Percentiles rank a stretch among this genome's conserved stretches.
Evolutionary conservation across 2,888 invertebrate genomes (phyloP).

Genomic region (Mongoloraphidia duomilia): DNA sequence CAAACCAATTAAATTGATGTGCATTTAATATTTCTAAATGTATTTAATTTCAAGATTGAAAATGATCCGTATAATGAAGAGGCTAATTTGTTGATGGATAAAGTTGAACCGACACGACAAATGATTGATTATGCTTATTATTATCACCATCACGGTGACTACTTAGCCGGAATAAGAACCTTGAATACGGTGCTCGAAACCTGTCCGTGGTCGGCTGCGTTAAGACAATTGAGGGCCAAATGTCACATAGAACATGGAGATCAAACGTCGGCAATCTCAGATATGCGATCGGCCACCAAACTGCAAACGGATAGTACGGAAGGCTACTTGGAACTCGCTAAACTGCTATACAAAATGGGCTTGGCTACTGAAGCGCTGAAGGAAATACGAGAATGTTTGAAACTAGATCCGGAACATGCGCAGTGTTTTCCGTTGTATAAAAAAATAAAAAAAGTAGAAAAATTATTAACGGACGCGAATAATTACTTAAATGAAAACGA

Average conservation of each 20-base stretch:
- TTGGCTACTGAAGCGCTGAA: conserved; percentile 82
- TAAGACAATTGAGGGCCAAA: conserved; percentile 77
- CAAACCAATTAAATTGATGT: neutral
- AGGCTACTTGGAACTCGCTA: conserved; percentile 70
- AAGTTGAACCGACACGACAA: conserved; percentile 47
- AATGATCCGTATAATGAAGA: conserved; percentile 65
- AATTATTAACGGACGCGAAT: conserved; percentile 54
- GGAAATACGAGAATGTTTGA: conserved; percentile 92
- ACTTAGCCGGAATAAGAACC: conserved; percentile 43
- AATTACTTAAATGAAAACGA: conserved; percentile 43
- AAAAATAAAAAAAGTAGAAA: conserved; percentile 84
- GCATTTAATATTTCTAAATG: neutral
- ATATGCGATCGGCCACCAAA: conserved; percentile 80
- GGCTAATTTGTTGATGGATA: conserved; percentile 51
- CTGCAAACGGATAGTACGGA: conserved; percentile 83
- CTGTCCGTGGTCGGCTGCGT: conserved; percentile 77
- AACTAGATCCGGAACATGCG: conserved; percentile 94
- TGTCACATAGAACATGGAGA: conserved; percentile 68
- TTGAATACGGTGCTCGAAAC: conserved; percentile 56
- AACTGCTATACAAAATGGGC: conserved; percentile 77
- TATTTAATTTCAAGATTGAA: conserved; percentile 29
- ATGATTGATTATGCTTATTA: conserved; percentile 50
- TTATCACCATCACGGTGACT: conserved; percentile 40
- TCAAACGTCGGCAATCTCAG: conserved; percentile 73
- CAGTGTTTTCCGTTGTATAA: conserved; percentile 93